Evolutionary conservation across 2,888 invertebrate genomes (phyloP).

Genomic region (Drosophila buzzatii): DNA sequence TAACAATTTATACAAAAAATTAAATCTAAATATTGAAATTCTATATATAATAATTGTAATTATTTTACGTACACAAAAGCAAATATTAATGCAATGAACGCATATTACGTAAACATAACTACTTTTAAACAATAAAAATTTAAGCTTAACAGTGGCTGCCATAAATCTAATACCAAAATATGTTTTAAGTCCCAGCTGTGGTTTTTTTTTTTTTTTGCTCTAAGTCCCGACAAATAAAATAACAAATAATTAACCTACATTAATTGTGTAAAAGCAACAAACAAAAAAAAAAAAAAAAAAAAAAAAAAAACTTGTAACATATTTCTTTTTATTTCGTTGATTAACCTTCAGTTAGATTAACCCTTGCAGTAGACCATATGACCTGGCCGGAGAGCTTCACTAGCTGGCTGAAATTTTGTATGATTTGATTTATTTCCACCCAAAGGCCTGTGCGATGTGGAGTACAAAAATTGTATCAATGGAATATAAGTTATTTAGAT

Average conservation of each 20-base stretch:
- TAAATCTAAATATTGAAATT: not conserved
- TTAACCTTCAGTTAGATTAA: slow-evolving; percentile 29
- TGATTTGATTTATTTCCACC: too few species aligned
- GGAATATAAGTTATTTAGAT: not conserved
- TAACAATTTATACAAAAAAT: slow-evolving; percentile 11
- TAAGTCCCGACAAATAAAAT: slow-evolving; percentile 51
- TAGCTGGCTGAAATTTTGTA: not conserved
- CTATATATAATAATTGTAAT: slow-evolving; percentile 11
- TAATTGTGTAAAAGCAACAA: slow-evolving; percentile 56
- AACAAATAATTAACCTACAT: slow-evolving; percentile 60
- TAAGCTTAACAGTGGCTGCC: slow-evolving; percentile 66
- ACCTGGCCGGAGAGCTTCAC: not conserved
- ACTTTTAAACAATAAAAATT: slow-evolving; percentile 30
- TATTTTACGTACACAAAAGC: slow-evolving; percentile 12
- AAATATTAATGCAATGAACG: slow-evolving; percentile 29
- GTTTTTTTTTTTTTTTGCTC: slow-evolving; percentile 22
- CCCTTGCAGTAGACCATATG: slow-evolving; percentile 12
- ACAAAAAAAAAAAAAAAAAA: slow-evolving; percentile 28
- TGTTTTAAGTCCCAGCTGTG: slow-evolving; percentile 46
- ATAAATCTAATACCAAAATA: slow-evolving; percentile 66
- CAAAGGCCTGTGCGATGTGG: not conserved
- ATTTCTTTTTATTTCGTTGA: slow-evolving; percentile 67
- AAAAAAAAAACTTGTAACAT: slow-evolving; percentile 55
- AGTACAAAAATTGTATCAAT: too few species aligned
- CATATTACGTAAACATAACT: slow-evolving; percentile 32